Conservation (phyloP, 2,797 vertebrate species). For the Clarias fuscus region DNA sequence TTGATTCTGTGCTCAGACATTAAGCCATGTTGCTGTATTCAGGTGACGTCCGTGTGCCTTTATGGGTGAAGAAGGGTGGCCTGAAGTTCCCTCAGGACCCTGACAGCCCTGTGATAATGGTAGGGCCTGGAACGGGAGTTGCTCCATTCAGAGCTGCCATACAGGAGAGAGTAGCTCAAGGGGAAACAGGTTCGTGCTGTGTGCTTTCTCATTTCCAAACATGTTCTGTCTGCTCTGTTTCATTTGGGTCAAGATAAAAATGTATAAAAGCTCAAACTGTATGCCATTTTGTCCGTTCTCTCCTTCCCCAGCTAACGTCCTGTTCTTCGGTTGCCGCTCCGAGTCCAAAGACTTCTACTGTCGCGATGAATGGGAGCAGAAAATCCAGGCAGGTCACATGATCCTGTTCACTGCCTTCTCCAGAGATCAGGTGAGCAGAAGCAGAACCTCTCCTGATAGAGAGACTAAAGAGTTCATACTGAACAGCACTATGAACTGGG, state of each 20-base stretch:
- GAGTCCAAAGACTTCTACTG: constrained; percentile 88
- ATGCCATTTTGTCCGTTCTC: not conserved
- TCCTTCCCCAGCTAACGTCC: constrained; percentile 73
- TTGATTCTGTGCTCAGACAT: not conserved
- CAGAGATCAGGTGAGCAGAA: constrained; percentile 85
- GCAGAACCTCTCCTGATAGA: not conserved
- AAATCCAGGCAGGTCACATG: constrained; percentile 72
- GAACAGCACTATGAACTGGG: too few relatives aligned
- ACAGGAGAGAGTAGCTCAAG: constrained; percentile 82
- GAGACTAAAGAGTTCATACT: not conserved
- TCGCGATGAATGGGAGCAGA: constrained; percentile 82
- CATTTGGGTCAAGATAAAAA: not conserved
- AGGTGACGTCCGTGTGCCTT: constrained; percentile 79
- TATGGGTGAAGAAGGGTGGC: constrained; percentile 89
- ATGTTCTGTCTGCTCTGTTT: not conserved
- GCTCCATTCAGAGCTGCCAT: constrained; percentile 89
- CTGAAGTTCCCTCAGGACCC: constrained; percentile 79
- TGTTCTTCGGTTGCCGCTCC: constrained; percentile 92
- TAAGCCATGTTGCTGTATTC: not conserved
- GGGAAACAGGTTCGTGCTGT: constrained; percentile 65
- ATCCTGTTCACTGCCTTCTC: constrained; percentile 89
- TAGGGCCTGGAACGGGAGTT: constrained; percentile 94
- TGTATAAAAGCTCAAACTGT: not conserved
- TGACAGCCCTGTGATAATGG: constrained; percentile 82
- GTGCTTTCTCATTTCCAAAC: not conserved